A percentile compares a stretch with the other conserved stretches of the same genome.
Evolutionary conservation across 2,113 vertebrate species (phyloP).

Genomic region (Emydura subglobosa): DNA sequence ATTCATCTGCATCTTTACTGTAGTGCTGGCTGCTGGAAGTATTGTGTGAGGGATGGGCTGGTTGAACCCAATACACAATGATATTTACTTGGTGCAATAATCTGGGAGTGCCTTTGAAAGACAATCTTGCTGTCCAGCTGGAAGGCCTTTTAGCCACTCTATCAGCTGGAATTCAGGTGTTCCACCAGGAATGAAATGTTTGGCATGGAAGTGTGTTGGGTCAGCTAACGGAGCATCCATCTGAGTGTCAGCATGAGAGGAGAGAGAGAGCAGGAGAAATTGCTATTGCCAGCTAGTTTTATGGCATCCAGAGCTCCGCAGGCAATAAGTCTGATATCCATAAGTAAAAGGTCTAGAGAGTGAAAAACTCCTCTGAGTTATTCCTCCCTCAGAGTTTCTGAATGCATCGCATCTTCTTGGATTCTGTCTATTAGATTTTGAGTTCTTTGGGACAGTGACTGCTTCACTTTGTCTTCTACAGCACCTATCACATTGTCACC

Average conservation of each 20-base stretch:
- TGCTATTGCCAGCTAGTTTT: background rate
- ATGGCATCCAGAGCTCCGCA: background rate
- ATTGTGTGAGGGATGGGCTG: background rate
- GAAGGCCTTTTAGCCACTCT: background rate
- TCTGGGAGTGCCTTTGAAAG: rapidly evolving
- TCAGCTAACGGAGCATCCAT: too few relatives aligned
- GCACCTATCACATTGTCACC: background rate
- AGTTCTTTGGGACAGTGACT: background rate
- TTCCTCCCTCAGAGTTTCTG: background rate
- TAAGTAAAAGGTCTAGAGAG: background rate
- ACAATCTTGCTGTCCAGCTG: background rate
- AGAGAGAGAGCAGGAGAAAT: background rate
- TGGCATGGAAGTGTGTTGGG: rapidly evolving
- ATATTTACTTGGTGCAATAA: rapidly evolving
- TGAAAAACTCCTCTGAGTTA: background rate
- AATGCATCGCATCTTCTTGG: background rate
- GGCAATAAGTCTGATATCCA: background rate
- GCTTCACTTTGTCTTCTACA: background rate
- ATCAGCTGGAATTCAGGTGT: background rate
- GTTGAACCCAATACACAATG: rapidly evolving
- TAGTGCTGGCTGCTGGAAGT: background rate
- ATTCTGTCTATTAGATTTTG: background rate
- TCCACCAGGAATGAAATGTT: background rate
- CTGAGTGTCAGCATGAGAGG: background rate
- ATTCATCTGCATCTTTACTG: background rate